Evolutionary conservation across 2,113 vertebrate genomes (phyloP), one percentile per base, ranked within the genome.

Genomic region (Oenanthe oenanthe): DNA sequence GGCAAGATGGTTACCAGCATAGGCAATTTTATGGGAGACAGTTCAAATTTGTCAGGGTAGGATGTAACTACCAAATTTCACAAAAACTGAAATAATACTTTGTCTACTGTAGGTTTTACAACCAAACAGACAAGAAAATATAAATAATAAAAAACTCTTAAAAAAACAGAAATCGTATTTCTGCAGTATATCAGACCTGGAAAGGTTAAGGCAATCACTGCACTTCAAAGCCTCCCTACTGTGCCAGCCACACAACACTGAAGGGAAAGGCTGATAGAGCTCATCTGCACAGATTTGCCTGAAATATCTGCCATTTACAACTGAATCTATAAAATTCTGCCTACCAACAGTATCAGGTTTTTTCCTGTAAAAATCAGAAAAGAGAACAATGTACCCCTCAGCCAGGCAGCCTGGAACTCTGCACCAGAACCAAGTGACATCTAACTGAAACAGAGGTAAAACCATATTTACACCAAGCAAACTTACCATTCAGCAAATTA

Each of bases 401-500:
- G 32, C 3, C 48, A 91, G 29, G 38, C 20, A 65, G 32, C 34
- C 31, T 20, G 42, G 32, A 73, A 79, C 43, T 34, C 38, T 80
- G 34, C 9, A 34, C 15, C 47, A 31, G 19, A 47, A 68, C 3
- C 29, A 70, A 70, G 24, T 53, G 31, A 54, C 17, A 31, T 51
- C 7, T n/a, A 51, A 51, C 34, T 83, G 58, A 53, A 79, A 31
- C 9, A 57, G 19, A 2, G 45, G n/a, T 15, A 89, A 91, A 72
- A 74, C 4, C 47, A 40, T 19, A 48, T 34, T 57, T 82, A 80
- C 18, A 56, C 7, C 36, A 73, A 42, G 16, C 50, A 80, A 88
- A 75, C 68, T 92, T 98, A 99, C 99, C 99, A 61, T 99, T 99
- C 66, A 99, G 98, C 25, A 98, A 98, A 91, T 99, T 99, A 97